Evolutionary conservation across 2,888 invertebrate genomes (phyloP), one percentile per base, ranked within the genome.

Genomic region (Calameuta pallipes): DNA sequence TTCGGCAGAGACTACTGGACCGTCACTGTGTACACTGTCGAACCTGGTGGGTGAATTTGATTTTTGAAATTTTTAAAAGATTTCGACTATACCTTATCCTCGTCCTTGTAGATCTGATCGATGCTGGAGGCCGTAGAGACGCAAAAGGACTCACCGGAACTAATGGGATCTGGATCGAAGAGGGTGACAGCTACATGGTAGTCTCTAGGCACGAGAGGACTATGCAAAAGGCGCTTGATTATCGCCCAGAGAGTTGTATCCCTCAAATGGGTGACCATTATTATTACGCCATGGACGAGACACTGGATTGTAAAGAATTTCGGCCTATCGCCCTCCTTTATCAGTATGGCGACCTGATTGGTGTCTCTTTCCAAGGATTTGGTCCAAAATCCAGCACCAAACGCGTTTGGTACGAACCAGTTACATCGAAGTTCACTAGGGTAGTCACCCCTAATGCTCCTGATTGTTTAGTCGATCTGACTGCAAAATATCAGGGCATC

Each of bases 231-330:
- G 33, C 37, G 69, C 33, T 75, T 37, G 69, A 30, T 11, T 75
- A 70, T 74, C 33, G 33, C 1, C 12, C 33, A 33, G 11, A 69
- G 36, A 13, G 1, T 11, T 77, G 77, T 31, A 31, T 77, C 12
- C 11, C 23, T 69, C n/a, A 23, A 35, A 77, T 77, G 77, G 77
- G 74, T 71, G 79, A 76, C 23, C 85, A 85, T 56, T 84, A 84
- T 76, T 85, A 85, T 76, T 77, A 83, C 79, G 80, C 80, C 75
- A 85, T 85, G 83, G 82, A 78, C 1, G 33, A 75, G 2, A 30
- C 36, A 1, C 12, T 77, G 35, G 75, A 23, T 1, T 85, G 85
- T 70, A 79, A 81, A 77, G 77, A 82, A 23, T 12, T 74, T 11
- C 73, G 80, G 76, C 85, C 85, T 0, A 81, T 78, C 79, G 83